Percentiles rank a stretch among this genome's conserved stretches.
These are phyloP conservation scores for Chrysemys picta DNA, from an alignment of 2,113 vertebrate genomes.

Conservation along the genomic window DNA sequence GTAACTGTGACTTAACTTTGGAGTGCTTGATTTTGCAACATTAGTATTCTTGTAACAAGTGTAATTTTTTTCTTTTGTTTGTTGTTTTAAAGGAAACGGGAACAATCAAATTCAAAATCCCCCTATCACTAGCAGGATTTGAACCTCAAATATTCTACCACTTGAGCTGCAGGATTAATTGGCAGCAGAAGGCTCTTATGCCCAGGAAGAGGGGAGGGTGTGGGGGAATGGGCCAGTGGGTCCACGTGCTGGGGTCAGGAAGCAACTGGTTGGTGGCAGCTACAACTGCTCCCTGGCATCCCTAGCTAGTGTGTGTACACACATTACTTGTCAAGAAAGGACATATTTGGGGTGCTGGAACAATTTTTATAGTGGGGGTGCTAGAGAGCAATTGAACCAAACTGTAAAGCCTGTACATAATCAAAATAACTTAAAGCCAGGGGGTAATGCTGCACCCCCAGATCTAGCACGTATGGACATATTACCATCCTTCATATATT, in stretches of 20 bases:
- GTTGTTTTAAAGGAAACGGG: background rate
- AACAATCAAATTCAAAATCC: background rate
- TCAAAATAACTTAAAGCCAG: no score
- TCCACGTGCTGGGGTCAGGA: no score
- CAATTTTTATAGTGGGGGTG: no score
- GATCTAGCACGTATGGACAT: no score
- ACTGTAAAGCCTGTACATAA: no score
- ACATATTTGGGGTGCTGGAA: background rate
- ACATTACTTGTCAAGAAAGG: background rate
- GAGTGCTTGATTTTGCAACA: background rate
- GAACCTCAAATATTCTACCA: background rate
- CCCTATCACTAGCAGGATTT: background rate
- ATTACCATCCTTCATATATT: background rate
- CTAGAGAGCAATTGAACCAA: no score
- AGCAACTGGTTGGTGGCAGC: background rate
- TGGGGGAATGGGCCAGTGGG: no score
- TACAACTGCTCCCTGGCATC: background rate
- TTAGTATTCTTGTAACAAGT: background rate
- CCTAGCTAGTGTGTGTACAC: background rate
- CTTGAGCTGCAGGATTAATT: background rate
- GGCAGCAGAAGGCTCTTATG: background rate
- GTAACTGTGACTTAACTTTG: background rate
- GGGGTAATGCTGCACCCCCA: no score
- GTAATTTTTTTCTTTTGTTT: background rate
- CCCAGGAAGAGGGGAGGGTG: background rate